Base-by-base conservation (phyloP, 2,888 invertebrate species). In the Philereme transversata region DNA sequence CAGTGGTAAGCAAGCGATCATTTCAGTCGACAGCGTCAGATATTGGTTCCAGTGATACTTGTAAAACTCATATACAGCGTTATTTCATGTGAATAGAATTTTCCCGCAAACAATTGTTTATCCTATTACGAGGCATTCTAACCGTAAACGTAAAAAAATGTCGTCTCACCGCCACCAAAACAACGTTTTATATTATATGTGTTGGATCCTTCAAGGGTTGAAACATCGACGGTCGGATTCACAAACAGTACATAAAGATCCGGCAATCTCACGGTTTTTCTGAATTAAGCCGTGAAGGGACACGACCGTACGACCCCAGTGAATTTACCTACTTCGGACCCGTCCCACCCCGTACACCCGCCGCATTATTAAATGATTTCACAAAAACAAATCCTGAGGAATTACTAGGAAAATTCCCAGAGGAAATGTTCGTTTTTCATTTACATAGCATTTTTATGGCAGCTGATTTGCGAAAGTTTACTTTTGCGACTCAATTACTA, bases 241-340 rank as follows among this genome's bases (percentile, higher is more conserved):
- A 79, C 87, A 88, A 88, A 89, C 88, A 88, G 86, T 87, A 86
- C 81, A 85, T 87, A 88, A 88, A 87, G 85, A 86, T 84, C 81
- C 75, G 76, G 81, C 81, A 78, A 85, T 86, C 84, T 86, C 82
- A 82, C 82, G 83, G 82, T 86, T 87, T 87, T 88, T 84, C 83
- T 72, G 83, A 84, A 89, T 89, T 86, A 89, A 89, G 87, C 77
- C 75, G 82, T 87, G 82, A 82, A 85, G 78, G 83, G 87, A 84
- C 83, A 81, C 74, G 78, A 74, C 76, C 77, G 78, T 78, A 84
- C 81, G 72, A 74, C 77, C 78, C 75, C 75, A 65, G 71, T 68
- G 78, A 81, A 83, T 83, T 84, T 83, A 78, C 82, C 78, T 78
- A 79, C 75, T 76, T 71, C 70, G 65, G 68, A 57, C 66, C 69